Percentiles rank a stretch among this genome's conserved stretches.
phyloP scores from a whole-genome alignment of 2,797 vertebrate species.

The Enteromius afrohamiltoni region DNA sequence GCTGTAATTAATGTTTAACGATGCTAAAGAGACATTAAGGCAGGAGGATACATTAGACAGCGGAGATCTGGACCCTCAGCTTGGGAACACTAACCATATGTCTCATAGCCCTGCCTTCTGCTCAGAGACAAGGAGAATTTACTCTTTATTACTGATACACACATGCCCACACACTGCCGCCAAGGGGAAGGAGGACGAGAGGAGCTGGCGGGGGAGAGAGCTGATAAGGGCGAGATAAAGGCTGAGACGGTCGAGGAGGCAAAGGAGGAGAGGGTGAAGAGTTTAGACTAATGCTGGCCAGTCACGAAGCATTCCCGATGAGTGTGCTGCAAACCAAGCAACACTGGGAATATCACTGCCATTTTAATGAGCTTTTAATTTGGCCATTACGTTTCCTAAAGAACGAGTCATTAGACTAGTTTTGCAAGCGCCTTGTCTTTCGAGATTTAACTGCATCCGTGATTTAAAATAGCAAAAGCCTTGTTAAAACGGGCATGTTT shows the following conservation, averaged over 20 bases:
- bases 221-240: conserved; percentile 33
- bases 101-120: conserved; percentile 49
- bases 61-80: conserved; percentile 49
- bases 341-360: background rate
- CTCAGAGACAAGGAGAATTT: conserved; percentile 45
- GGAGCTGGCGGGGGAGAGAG: conserved; percentile 53
- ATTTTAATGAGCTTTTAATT: conserved; percentile 27
- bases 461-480: background rate
- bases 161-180: conserved; percentile 22
- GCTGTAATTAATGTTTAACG: conserved; percentile 58
- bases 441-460: background rate
- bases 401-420: background rate
- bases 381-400: conserved; percentile 9
- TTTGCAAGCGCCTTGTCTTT: background rate
- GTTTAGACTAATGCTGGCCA: background rate
- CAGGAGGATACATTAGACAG: conserved; percentile 45
- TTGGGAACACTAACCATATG: conserved; percentile 51
- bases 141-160: conserved; percentile 47
- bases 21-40: conserved; percentile 52
- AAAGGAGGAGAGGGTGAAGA: conserved; percentile 43
- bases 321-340: conserved; percentile 1
- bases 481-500: background rate
- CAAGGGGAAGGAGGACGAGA: conserved; percentile 38
- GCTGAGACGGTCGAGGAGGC: conserved; percentile 37
- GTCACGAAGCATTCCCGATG: background rate